Percentiles rank a stretch among this genome's conserved stretches.
phyloP scores from a whole-genome alignment of 2,888 invertebrate genomes.

The Calameuta idolon region DNA sequence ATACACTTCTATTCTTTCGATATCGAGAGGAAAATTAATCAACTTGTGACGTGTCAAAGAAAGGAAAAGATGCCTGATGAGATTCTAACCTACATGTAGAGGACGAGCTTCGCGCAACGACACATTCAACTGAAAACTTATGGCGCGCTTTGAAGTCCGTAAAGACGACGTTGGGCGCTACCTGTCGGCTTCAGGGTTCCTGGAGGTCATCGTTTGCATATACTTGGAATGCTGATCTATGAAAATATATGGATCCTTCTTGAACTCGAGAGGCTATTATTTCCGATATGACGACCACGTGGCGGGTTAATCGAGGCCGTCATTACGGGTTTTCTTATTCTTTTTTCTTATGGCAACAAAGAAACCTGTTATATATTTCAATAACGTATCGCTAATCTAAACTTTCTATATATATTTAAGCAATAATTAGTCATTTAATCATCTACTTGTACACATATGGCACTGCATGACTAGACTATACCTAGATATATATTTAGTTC shows the following conservation, averaged over 20 bases:
- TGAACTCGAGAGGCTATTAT: constrained; percentile 5
- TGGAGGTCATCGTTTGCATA: constrained; percentile 65
- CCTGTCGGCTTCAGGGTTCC: constrained; percentile 42
- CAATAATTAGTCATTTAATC: neutral
- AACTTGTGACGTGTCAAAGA: neutral
- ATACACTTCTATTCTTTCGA: neutral
- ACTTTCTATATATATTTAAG: neutral
- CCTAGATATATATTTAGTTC: neutral
- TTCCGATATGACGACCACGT: constrained; percentile 3
- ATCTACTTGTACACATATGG: neutral
- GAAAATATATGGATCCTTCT: constrained; percentile 59
- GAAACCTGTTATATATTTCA: neutral
- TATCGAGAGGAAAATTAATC: neutral
- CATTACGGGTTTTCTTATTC: neutral
- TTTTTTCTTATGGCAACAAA: neutral
- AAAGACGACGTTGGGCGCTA: constrained; percentile 20
- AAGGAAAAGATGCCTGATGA: neutral
- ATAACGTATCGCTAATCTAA: neutral
- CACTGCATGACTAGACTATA: neutral
- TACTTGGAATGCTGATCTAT: constrained; percentile 60
- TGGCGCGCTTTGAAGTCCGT: constrained; percentile 25
- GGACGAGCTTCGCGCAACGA: constrained; percentile 31
- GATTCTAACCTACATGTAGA: constrained; percentile 36
- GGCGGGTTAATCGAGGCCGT: constrained; percentile 1
- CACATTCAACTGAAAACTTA: constrained; percentile 35